phyloP scores from a whole-genome alignment of 2,113 vertebrate genomes.

The Tyto alba region DNA sequence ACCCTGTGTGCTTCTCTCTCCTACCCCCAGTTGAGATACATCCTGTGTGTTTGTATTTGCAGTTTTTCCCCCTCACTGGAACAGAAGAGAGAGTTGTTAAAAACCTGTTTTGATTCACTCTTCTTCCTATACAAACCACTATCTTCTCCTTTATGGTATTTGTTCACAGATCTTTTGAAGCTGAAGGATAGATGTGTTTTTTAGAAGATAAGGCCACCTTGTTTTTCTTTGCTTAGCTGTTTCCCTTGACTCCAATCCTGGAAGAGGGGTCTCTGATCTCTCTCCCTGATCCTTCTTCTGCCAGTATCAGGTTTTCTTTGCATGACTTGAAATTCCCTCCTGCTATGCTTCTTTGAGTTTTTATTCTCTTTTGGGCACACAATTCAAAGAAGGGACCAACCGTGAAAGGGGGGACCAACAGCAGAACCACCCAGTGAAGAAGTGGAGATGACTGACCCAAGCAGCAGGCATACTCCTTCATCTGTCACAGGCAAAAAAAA shows the following conservation, averaged over 20 bases:
- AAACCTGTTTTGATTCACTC: background rate
- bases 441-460: background rate
- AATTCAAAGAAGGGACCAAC: background rate
- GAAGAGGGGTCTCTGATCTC: background rate
- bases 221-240: background rate
- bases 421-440: background rate
- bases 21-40: background rate
- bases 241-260: background rate
- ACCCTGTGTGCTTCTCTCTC: background rate
- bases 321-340: background rate
- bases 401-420: background rate
- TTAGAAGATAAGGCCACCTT: background rate
- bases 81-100: background rate
- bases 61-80: background rate
- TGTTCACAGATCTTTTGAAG: background rate
- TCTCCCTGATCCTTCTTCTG: background rate
- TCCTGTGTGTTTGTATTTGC: constrained; percentile 13
- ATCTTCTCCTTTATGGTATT: background rate
- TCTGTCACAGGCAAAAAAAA: background rate
- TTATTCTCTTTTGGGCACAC: background rate
- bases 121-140: background rate
- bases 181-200: background rate
- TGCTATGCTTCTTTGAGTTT: background rate
- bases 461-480: background rate
- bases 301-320: background rate